Conservation (phyloP, 2,888 invertebrate genomes). For the Drosophila seclusa region DNA sequence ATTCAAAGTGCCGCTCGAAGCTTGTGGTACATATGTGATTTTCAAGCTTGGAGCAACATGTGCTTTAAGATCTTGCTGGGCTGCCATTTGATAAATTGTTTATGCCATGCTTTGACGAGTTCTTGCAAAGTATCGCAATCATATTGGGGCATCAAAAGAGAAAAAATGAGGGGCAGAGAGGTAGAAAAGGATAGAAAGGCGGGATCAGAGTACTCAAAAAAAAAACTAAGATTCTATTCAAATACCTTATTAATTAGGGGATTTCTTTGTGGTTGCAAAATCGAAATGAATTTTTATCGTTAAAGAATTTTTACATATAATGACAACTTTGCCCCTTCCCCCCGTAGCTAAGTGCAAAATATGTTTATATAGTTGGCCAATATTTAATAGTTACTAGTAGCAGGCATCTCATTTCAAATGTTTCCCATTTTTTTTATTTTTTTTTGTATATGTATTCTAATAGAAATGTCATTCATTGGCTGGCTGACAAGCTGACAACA, state of each 20-base stretch:
- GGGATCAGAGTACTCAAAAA: background rate
- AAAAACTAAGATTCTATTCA: background rate
- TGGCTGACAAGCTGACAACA: constrained; percentile 66
- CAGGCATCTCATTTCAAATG: background rate
- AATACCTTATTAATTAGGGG: background rate
- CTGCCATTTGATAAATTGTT: constrained; percentile 60
- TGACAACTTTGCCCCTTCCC: background rate
- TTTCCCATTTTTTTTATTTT: background rate
- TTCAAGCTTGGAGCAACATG: constrained; percentile 31
- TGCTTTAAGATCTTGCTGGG: constrained; percentile 24
- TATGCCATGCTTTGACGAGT: constrained; percentile 59
- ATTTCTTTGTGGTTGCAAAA: background rate
- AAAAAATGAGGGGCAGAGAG: background rate
- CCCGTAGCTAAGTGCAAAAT: background rate
- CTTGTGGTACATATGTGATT: constrained; percentile 16
- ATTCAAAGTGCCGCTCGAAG: constrained; percentile 47
- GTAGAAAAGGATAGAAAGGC: background rate
- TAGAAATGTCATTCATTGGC: constrained; percentile 43
- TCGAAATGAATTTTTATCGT: background rate
- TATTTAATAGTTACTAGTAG: background rate
- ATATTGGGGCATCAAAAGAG: background rate
- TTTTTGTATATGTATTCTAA: constrained; percentile 19
- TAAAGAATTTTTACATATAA: background rate
- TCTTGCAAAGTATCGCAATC: constrained; percentile 32
- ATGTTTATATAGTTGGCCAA: background rate